Conservation (phyloP, 2,797 vertebrate species). For the Hoplostethus mediterraneus region DNA sequence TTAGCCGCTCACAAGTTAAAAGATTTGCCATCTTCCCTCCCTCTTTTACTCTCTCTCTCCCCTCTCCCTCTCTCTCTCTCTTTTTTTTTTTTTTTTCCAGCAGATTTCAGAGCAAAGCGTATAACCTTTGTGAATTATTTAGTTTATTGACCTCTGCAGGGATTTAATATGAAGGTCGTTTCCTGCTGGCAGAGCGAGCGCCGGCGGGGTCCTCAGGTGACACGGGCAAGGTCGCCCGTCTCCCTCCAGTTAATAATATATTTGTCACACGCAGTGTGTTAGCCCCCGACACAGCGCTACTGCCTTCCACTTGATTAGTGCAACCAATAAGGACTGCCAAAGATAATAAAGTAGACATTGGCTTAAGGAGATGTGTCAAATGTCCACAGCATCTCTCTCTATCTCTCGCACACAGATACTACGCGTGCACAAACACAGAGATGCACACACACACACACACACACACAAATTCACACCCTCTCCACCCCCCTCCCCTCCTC, state of each 20-base stretch:
- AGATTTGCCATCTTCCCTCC: slow-evolving; percentile 73
- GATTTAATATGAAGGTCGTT: slow-evolving; percentile 89
- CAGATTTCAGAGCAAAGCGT: slow-evolving; percentile 82
- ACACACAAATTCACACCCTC: slow-evolving; percentile 61
- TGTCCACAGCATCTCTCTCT: slow-evolving; percentile 79
- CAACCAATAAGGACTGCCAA: slow-evolving; percentile 88
- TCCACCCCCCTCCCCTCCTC: slow-evolving; percentile 17
- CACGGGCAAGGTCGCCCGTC: slow-evolving; percentile 85
- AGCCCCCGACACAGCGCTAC: slow-evolving; percentile 74
- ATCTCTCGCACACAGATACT: slow-evolving; percentile 58
- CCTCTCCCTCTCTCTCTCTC: slow-evolving; percentile 46
- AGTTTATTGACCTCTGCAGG: slow-evolving; percentile 89
- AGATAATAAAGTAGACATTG: slow-evolving; percentile 88
- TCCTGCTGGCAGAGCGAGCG: slow-evolving; percentile 82
- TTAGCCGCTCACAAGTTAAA: slow-evolving; percentile 77
- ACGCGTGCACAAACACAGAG: neutral
- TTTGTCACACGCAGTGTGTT: slow-evolving; percentile 85
- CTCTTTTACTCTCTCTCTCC: slow-evolving; percentile 38
- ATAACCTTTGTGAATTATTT: slow-evolving; percentile 91
- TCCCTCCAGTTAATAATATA: slow-evolving; percentile 87
- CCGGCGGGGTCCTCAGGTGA: slow-evolving; percentile 87
- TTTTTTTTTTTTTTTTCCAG: slow-evolving; percentile 63
- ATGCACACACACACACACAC: slow-evolving; percentile 10
- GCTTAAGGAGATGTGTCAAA: slow-evolving; percentile 89
- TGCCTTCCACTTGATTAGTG: slow-evolving; percentile 89